phyloP scores from a whole-genome alignment of 2,888 invertebrate species.

The Chouioia cunea region DNA sequence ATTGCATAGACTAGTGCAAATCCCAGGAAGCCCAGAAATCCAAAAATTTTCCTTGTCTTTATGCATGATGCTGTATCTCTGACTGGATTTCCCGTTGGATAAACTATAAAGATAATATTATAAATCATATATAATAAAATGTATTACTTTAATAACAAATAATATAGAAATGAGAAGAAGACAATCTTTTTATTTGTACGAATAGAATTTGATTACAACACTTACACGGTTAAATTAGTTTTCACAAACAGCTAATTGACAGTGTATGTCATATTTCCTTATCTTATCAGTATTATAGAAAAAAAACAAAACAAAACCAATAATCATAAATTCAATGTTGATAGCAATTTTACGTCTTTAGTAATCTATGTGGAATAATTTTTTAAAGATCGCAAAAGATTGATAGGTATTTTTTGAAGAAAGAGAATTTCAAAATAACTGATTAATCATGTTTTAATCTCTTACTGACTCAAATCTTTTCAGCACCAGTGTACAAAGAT shows the following conservation, averaged over 20 bases:
- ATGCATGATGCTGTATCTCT: slow-evolving; percentile 70
- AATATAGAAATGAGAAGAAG: neutral
- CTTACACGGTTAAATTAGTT: neutral
- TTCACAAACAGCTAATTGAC: slow-evolving; percentile 20
- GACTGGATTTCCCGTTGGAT: slow-evolving; percentile 21
- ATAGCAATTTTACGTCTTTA: neutral
- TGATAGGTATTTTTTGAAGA: no score
- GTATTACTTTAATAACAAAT: neutral
- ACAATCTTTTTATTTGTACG: slow-evolving; percentile 12
- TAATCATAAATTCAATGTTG: neutral
- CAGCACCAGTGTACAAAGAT: no score
- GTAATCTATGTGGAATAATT: neutral
- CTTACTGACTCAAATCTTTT: neutral
- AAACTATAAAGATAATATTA: slow-evolving; percentile 27
- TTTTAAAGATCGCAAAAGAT: slow-evolving; percentile 1
- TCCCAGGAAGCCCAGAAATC: slow-evolving; percentile 87
- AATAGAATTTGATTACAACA: neutral
- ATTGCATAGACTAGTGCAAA: slow-evolving; percentile 92
- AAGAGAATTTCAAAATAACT: neutral
- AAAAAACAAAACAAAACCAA: slow-evolving; percentile 5
- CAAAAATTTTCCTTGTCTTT: slow-evolving; percentile 83
- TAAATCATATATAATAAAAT: neutral
- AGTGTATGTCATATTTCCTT: slow-evolving; percentile 19
- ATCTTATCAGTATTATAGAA: slow-evolving; percentile 26
- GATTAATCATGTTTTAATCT: slow-evolving; percentile 8